These are phyloP conservation scores for Phylloscopus collybita DNA, from an alignment of 2,797 vertebrate species.

Conservation along the genomic window DNA sequence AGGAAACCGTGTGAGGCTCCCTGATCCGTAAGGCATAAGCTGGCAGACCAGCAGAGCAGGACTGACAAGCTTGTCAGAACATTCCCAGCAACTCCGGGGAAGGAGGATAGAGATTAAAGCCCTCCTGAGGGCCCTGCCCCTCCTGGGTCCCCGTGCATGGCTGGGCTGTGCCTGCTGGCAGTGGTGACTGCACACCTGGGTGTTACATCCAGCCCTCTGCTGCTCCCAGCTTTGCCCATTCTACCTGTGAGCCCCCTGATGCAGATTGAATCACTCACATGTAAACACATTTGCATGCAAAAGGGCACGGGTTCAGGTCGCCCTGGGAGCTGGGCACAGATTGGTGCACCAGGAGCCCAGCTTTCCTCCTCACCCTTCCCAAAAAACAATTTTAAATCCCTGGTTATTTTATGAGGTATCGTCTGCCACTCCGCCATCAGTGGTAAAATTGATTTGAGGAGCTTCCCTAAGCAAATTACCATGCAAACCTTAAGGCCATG, in stretches of 20 bases:
- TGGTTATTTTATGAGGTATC: background rate
- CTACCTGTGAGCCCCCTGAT: background rate
- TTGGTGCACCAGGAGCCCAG: accelerated
- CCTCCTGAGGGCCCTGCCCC: background rate
- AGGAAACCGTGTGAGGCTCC: background rate
- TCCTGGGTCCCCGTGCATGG: background rate
- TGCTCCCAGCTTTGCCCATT: background rate
- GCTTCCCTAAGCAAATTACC: background rate
- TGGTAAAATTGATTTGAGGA: background rate
- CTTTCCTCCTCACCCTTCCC: background rate
- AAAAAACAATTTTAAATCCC: background rate
- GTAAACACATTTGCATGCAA: accelerated
- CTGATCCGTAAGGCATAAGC: background rate
- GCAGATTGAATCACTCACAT: background rate
- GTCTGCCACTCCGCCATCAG: background rate
- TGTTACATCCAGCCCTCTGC: background rate
- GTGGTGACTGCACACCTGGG: background rate
- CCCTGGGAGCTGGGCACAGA: background rate
- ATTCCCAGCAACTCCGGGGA: accelerated
- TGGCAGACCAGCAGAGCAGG: background rate
- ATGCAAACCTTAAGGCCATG: background rate
- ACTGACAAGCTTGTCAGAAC: background rate
- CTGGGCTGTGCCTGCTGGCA: background rate
- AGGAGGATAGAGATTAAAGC: background rate
- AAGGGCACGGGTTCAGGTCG: background rate